Evolutionary conservation across 2,797 vertebrate genomes (phyloP).

Genomic region (Columba guinea): DNA sequence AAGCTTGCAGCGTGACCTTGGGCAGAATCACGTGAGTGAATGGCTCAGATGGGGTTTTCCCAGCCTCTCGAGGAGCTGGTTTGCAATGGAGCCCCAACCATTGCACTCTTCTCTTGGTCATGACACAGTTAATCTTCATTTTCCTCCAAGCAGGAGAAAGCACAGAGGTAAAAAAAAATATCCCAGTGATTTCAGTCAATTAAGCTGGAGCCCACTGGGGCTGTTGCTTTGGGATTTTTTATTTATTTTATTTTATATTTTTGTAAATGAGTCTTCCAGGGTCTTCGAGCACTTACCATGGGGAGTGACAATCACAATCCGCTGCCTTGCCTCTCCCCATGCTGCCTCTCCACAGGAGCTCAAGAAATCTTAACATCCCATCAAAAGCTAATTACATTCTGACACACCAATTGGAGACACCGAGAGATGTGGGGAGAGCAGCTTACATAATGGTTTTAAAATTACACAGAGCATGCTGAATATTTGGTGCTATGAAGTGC

Average conservation of each 20-base stretch:
- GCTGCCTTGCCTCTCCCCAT: slow-evolving; percentile 34
- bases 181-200: slow-evolving; percentile 2
- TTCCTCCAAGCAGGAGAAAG: neutral
- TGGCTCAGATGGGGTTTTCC: neutral
- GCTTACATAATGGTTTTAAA: slow-evolving; percentile 39
- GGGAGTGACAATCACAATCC: slow-evolving; percentile 57
- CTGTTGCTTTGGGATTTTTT: neutral
- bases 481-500: neutral
- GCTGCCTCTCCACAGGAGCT: slow-evolving; percentile 48
- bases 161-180: neutral
- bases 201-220: slow-evolving; percentile 19
- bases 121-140: neutral
- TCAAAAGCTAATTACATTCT: slow-evolving; percentile 71
- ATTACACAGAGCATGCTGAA: neutral
- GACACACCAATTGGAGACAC: slow-evolving; percentile 50
- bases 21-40: neutral
- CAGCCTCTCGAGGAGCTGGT: neutral
- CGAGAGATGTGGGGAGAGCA: neutral
- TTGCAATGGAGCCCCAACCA: neutral
- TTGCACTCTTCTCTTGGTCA: rapidly evolving
- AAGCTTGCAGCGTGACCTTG: rapidly evolving
- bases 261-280: slow-evolving; percentile 57
- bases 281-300: slow-evolving; percentile 37
- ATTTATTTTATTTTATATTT: slow-evolving; percentile 42
- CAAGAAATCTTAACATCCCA: slow-evolving; percentile 69